These are phyloP conservation scores for Riparia riparia DNA, from an alignment of 2,113 vertebrate species.

Conservation along the genomic window DNA sequence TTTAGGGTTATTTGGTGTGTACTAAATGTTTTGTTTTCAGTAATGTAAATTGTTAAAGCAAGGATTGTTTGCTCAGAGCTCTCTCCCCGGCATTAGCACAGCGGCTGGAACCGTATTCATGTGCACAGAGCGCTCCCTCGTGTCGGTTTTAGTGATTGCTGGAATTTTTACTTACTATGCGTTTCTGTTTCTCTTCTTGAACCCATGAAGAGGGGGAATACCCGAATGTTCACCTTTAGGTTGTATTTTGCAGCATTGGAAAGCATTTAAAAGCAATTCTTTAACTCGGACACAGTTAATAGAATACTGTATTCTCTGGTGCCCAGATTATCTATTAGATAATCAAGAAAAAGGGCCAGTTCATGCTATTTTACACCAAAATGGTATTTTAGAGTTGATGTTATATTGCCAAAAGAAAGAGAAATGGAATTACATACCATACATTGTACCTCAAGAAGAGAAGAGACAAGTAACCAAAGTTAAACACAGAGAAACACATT, in stretches of 20 bases:
- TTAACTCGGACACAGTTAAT: neutral
- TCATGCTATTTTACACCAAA: neutral
- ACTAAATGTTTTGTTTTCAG: neutral
- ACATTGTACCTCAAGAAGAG: neutral
- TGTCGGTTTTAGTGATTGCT: neutral
- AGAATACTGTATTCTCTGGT: neutral
- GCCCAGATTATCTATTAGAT: neutral
- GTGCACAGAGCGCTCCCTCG: neutral
- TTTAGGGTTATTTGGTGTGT: neutral
- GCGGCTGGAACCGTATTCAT: neutral
- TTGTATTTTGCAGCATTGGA: neutral
- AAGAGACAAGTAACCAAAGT: neutral
- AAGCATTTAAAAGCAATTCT: neutral
- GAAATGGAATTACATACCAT: neutral
- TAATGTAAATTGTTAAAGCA: neutral
- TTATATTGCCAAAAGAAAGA: neutral
- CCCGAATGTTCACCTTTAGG: neutral
- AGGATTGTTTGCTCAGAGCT: neutral
- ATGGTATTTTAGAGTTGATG: neutral
- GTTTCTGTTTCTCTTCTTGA: neutral
- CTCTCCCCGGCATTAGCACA: neutral
- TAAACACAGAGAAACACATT: neutral
- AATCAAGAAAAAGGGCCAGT: neutral
- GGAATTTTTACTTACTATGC: neutral
- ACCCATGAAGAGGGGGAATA: neutral